A percentile compares a stretch with the other conserved stretches of the same genome.
These are phyloP conservation scores for Elymnias hypermnestra DNA, from an alignment of 1,140 invertebrate genomes.

Conservation along the genomic window DNA sequence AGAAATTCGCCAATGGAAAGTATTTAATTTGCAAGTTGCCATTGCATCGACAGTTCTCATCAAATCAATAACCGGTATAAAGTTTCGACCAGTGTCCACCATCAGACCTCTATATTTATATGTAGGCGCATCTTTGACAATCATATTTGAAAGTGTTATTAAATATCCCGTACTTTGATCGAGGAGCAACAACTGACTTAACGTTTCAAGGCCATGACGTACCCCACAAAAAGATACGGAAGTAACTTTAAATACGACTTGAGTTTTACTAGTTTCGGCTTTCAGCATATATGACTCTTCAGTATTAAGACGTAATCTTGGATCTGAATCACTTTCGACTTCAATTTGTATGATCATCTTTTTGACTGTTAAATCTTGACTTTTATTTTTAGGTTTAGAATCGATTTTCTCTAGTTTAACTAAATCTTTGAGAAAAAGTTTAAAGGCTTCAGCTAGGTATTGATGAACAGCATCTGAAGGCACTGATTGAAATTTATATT, in stretches of 20 bases:
- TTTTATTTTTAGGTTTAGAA: slow-evolving; percentile 10
- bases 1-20: slow-evolving; percentile 89
- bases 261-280: slow-evolving; percentile 68
- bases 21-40: slow-evolving; percentile 86
- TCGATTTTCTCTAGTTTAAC: slow-evolving; percentile 34
- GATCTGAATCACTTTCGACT: slow-evolving; percentile 65
- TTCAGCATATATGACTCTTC: slow-evolving; percentile 84
- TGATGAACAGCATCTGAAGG: slow-evolving; percentile 47
- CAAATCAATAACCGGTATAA: slow-evolving; percentile 80
- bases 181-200: slow-evolving; percentile 85
- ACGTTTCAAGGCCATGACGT: slow-evolving; percentile 85
- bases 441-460: slow-evolving; percentile 48
- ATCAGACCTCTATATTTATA: slow-evolving; percentile 84
- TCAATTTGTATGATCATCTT: slow-evolving; percentile 68
- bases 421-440: slow-evolving; percentile 42
- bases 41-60: slow-evolving; percentile 84
- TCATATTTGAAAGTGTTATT: slow-evolving; percentile 75
- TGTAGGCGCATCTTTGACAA: slow-evolving; percentile 77
- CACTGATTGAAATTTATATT: slow-evolving; percentile 61
- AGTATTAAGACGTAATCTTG: slow-evolving; percentile 79
- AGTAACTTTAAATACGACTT: slow-evolving; percentile 77
- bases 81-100: slow-evolving; percentile 86
- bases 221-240: slow-evolving; percentile 84
- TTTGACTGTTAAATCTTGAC: slow-evolving; percentile 33
- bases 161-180: slow-evolving; percentile 77